Evolutionary conservation across 2,888 invertebrate species (phyloP).

Genomic region (Dryocosmus kuriphilus): DNA sequence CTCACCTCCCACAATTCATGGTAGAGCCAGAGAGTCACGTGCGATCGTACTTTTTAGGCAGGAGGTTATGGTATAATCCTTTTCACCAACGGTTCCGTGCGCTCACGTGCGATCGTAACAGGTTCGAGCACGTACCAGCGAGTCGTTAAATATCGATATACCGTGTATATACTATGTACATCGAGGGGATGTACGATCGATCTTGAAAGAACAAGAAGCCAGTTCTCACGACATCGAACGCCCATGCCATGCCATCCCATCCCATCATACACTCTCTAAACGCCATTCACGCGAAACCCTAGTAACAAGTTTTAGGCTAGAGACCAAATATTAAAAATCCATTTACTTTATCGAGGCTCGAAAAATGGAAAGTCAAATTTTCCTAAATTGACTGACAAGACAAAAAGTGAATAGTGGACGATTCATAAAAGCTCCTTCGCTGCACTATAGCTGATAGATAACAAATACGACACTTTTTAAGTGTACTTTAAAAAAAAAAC

Average conservation of each 20-base stretch:
- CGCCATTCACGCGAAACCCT: not conserved
- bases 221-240: slow-evolving; percentile 55
- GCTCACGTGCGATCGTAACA: slow-evolving; percentile 52
- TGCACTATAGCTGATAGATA: too few species aligned
- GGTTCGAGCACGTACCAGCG: slow-evolving; percentile 49
- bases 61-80: slow-evolving; percentile 32
- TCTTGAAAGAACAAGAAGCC: slow-evolving; percentile 54
- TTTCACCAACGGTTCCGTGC: slow-evolving; percentile 47
- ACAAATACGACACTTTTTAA: too few species aligned
- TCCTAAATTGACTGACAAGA: too few species aligned
- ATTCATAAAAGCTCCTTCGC: too few species aligned
- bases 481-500: too few species aligned
- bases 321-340: too few species aligned
- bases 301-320: slow-evolving; percentile 1
- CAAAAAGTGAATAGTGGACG: too few species aligned
- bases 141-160: slow-evolving; percentile 51
- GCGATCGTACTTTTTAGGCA: slow-evolving; percentile 28
- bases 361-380: too few species aligned
- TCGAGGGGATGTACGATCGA: slow-evolving; percentile 52
- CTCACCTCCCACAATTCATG: slow-evolving; percentile 18
- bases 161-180: slow-evolving; percentile 43
- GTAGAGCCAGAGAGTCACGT: slow-evolving; percentile 13
- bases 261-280: not conserved
- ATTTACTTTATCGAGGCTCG: too few species aligned
- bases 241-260: slow-evolving; percentile 8